Evolutionary conservation across 37 sponge, comb jelly and placozoan species (phyloP), one percentile per base, ranked within the genome.

Genomic region (Beroe forskalii): DNA sequence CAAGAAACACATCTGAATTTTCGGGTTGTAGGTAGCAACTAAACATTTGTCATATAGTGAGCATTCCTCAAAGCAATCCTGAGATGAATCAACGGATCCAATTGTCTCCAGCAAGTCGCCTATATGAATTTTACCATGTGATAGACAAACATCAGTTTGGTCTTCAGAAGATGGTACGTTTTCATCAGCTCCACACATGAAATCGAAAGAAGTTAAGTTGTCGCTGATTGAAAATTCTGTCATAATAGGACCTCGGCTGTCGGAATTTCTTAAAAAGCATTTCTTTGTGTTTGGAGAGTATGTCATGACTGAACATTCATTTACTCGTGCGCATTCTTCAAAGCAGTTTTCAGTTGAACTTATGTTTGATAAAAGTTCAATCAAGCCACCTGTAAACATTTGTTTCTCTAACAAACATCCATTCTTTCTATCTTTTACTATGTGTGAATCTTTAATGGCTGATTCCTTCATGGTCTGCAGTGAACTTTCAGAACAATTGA

Each of bases 361-460:
- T 14, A 69, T 17, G 1, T 36, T 36, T 12, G 72, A 32, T 36
- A 69, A 69, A 2, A 69, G 39, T 35, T 69, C 72, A 36, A 69
- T 69, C 38, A 69, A 17, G 12, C 72, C 72, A 31, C 72, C 72
- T 14, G 72, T 69, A 37, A 69, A 69, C 35, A 69, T 69, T 1
- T 36, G 32, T 3, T 32, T 20, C 17, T 28, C 19, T 37, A 69
- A 35, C 35, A 33, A 9, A 69, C 72, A 69, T 17, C 72, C 72
- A 19, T 32, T 32, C 32, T 69, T 69, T 9, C 12, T 36, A 37
- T 32, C 39, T 17, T 48, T 48, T 1, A 35, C 12, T 2, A 4
- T 2, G 38, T 69, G 1, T 36, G 38, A 32, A 14, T 1, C 35
- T 12, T 12, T 12, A 48, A 48, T 48, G 12, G 6, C 55, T 48